phyloP scores from a whole-genome alignment of 23 tunicate species.

The Styela plicata region DNA sequence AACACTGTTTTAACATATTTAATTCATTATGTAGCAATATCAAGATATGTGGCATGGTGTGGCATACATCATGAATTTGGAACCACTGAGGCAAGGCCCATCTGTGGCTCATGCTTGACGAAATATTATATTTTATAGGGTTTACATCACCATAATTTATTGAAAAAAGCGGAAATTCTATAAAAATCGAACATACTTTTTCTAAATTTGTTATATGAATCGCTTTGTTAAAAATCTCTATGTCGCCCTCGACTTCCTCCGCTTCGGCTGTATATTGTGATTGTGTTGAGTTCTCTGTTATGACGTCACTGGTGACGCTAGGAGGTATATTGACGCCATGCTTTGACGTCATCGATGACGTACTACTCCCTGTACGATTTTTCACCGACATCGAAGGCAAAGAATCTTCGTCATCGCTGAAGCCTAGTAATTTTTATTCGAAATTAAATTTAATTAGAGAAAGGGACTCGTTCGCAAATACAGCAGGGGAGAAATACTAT shows the following conservation, averaged over 20 bases:
- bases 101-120: too few relatives aligned
- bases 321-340: neutral
- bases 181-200: slow-evolving; percentile 36
- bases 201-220: slow-evolving; percentile 60
- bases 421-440: too few relatives aligned
- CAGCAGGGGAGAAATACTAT: too few relatives aligned
- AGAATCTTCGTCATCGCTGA: slow-evolving; percentile 7
- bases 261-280: slow-evolving; percentile 19
- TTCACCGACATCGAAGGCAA: neutral
- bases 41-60: neutral
- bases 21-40: too few relatives aligned
- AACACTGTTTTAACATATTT: neutral
- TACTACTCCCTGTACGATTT: neutral
- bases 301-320: slow-evolving; percentile 6
- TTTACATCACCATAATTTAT: too few relatives aligned
- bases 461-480: too few relatives aligned
- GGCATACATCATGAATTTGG: neutral
- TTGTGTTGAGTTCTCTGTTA: neutral
- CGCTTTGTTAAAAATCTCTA: slow-evolving; percentile 49
- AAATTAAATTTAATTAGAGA: too few relatives aligned
- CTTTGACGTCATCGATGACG: neutral
- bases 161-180: too few relatives aligned
- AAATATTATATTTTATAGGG: too few relatives aligned
- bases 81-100: neutral
- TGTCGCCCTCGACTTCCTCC: slow-evolving; percentile 56